Conservation (phyloP, 2,113 vertebrate genomes). For the Pholis gunnellus region DNA sequence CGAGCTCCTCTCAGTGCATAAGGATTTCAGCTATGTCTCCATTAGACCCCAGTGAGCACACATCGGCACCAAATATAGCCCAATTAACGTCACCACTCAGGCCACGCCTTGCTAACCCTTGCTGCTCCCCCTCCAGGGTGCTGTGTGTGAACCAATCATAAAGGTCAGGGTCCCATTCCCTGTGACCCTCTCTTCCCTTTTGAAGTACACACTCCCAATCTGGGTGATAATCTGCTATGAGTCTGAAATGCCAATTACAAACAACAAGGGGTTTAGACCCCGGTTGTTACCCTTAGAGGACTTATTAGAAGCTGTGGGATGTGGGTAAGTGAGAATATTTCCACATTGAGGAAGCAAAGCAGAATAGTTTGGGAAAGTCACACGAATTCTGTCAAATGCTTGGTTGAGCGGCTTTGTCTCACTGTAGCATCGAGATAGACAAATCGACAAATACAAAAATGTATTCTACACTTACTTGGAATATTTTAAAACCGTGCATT, state of each 20-base stretch:
- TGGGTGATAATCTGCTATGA: conserved; percentile 80
- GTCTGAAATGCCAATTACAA: conserved; percentile 80
- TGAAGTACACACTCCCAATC: conserved; percentile 72
- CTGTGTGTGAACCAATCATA: conserved; percentile 77
- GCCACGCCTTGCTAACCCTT: conserved; percentile 57
- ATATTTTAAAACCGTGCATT: not conserved
- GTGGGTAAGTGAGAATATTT: conserved; percentile 50
- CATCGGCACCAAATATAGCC: conserved; percentile 78
- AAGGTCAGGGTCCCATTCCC: conserved; percentile 80
- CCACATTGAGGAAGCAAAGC: conserved; percentile 36
- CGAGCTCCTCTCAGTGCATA: conserved; percentile 66
- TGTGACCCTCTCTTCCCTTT: conserved; percentile 71
- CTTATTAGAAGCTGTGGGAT: conserved; percentile 49
- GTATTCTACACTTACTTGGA: not conserved
- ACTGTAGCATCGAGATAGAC: not conserved
- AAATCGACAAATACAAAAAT: not conserved
- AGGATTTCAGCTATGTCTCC: conserved; percentile 84
- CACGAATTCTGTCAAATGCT: not conserved
- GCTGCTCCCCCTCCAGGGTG: conserved; percentile 60
- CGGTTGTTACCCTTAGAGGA: conserved; percentile 60
- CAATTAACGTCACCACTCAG: conserved; percentile 80
- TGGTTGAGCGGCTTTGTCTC: not conserved
- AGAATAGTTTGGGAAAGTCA: conserved; percentile 39
- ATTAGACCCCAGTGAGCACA: conserved; percentile 70
- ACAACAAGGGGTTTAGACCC: conserved; percentile 68